Evolutionary conservation across 2,888 invertebrate genomes (phyloP), one percentile per base, ranked within the genome.

Genomic region (Cerastis rubricosa): DNA sequence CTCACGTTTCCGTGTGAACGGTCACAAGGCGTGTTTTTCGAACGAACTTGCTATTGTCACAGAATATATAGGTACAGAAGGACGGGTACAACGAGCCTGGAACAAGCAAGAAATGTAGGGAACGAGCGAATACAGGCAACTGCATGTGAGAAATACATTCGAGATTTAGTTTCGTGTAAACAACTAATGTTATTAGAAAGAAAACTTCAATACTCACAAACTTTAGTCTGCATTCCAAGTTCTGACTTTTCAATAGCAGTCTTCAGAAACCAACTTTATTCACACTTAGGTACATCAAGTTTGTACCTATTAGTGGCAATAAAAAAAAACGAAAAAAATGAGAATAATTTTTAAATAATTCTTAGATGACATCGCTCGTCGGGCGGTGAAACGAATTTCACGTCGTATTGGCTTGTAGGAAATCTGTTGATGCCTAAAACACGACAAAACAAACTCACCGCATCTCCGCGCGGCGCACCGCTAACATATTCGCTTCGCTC

Each of bases 1-100:
- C 66, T 68, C 66, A 29, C 49, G 54, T 77, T 85, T 80, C 77
- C 86, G 43, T 64, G 65, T 75, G 84, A 83, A 77, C 71, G 54
- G 65, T 78, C 75, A 83, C 77, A 76, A 84, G 84, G 80, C 71
- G 74, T 51, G 40, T 57, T 78, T 76, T 78, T 54, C 65, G 64
- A 84, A 71, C n/a, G 54, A 65, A 74, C 63, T 64, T 59, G n/a
- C 43, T 75, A 71, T 68, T 19, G 29, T 51, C 19, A 65, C 22
- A 8, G 45, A 81, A 81, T 22, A 65, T 6, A 29, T 2, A 47
- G 0, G 0, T 29, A 7, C 64, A 73, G 74, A 78, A 78, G 61
- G 35, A 19, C 9, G 9, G 9, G 59, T 61, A 29, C 2, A 57
- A 57, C 25, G 25, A 57, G 6, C 25, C 12, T 25, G n/a, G 11